Conservation (phyloP, 1,140 invertebrate genomes). For the Melanaphis sacchari region DNA sequence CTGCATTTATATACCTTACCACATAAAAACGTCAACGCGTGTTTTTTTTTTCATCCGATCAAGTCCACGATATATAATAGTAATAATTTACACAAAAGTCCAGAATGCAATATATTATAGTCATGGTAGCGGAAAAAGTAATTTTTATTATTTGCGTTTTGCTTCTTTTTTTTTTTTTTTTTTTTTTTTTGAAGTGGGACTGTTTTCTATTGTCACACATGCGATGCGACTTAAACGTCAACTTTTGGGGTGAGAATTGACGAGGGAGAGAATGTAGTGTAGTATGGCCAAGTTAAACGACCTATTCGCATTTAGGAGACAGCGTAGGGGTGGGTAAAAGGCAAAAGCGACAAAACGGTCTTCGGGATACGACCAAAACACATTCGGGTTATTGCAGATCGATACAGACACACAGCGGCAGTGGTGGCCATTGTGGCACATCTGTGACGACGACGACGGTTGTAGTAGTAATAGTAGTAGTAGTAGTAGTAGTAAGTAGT, state of each 20-base stretch:
- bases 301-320: background rate
- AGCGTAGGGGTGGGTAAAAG: background rate
- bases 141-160: background rate
- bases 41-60: background rate
- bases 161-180: background rate
- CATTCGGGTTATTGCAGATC: slow-evolving; percentile 56
- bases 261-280: background rate
- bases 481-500: background rate
- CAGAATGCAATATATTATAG: background rate
- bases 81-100: background rate
- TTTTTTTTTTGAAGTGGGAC: background rate
- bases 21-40: background rate
- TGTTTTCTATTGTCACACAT: background rate
- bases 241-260: background rate
- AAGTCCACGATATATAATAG: background rate
- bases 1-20: too few relatives aligned
- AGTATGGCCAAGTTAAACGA: background rate
- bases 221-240: background rate
- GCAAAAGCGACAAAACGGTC: slow-evolving; percentile 34
- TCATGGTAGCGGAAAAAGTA: too few relatives aligned
- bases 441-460: background rate
- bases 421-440: slow-evolving; percentile 29
- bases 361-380: slow-evolving; percentile 32
- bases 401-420: slow-evolving; percentile 17
- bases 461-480: background rate